Evolutionary conservation across 2,113 vertebrate species (phyloP), one percentile per base, ranked within the genome.

Genomic region (Camelus bactrianus): DNA sequence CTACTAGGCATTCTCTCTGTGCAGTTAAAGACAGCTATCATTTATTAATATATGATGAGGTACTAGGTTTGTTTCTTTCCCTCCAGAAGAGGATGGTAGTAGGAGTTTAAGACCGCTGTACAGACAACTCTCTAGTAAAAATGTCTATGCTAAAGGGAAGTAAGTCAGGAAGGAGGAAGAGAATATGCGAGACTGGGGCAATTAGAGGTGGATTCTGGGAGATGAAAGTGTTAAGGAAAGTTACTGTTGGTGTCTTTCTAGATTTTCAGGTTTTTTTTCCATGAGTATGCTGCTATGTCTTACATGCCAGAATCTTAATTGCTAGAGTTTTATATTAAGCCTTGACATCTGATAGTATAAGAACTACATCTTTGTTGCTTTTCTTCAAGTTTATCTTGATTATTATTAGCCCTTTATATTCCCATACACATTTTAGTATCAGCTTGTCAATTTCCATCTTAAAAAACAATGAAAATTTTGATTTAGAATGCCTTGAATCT

Each of bases 401-500:
- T 73, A 65, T 77, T 72, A 72, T 50, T 89, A 50, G 8, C 3
- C 8, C 10, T 91, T 92, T 50, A 28, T 70, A 50, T 82, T 77
- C 15, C 52, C 35, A 70, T 26, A 46, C 4, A 70, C 19, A 80
- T 72, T 97, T 67, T 90, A 14, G 11, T 56, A 79, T 79, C 38
- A 48, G 16, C n/a, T 96, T 84, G 20, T 42, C 62, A 88, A 62
- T 56, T 83, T 79, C 38, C 15, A 70, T 92, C 83, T 94, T 76
- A 64, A 82, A 94, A 60, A 77, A 13, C n/a, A 90, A 72, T 58
- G 32, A 70, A 70, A 85, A 14, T 56, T 85, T 89, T 93, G 26
- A 72, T 94, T 82, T 87, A 77, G 13, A 54, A 79, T 82, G 80
- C 64, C 46, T 94, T 91, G 35, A 80, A 91, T 72, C 79, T 92